Evolutionary conservation across 2,888 invertebrate genomes (phyloP).

Genomic region (Oscheius sp.): DNA sequence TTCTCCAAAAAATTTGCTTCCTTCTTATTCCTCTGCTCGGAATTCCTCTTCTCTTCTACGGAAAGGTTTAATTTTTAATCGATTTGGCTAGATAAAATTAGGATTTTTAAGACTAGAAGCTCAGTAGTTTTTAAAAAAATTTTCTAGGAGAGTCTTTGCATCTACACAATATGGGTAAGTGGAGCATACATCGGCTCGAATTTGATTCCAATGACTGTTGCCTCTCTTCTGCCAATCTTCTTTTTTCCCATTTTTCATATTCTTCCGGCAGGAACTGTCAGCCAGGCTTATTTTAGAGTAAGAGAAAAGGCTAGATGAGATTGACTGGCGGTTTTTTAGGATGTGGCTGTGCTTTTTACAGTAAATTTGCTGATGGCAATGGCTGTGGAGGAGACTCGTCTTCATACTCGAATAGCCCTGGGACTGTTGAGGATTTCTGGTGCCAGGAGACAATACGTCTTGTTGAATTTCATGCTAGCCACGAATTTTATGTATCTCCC

Average conservation of each 20-base stretch:
- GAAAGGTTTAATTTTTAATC: too few relatives aligned
- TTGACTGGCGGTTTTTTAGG: conserved; percentile 30
- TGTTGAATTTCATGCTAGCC: conserved; percentile 49
- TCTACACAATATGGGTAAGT: conserved; percentile 46
- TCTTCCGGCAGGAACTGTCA: conserved; percentile 41
- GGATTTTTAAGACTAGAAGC: too few relatives aligned
- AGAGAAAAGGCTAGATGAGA: background rate
- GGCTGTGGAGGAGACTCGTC: conserved; percentile 47
- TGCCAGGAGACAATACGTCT: conserved; percentile 38
- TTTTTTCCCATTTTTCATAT: conserved; percentile 55
- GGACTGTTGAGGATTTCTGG: conserved; percentile 46
- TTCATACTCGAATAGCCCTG: conserved; percentile 50
- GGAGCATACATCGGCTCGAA: conserved; percentile 50
- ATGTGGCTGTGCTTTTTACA: conserved; percentile 46
- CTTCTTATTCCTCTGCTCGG: conserved; percentile 12
- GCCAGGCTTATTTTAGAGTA: conserved; percentile 41
- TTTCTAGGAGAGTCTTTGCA: conserved; percentile 49
- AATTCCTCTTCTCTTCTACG: conserved; percentile 16
- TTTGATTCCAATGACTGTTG: conserved; percentile 52
- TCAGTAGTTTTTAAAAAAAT: background rate
- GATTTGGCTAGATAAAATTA: too few relatives aligned
- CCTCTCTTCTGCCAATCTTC: conserved; percentile 52
- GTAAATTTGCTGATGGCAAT: conserved; percentile 50
- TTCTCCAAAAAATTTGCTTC: conserved; percentile 8
- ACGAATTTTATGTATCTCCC: conserved; percentile 43